These are phyloP conservation scores for Drosophila pseudoobscura DNA, from an alignment of 1,140 invertebrate species.

Conservation along the genomic window DNA sequence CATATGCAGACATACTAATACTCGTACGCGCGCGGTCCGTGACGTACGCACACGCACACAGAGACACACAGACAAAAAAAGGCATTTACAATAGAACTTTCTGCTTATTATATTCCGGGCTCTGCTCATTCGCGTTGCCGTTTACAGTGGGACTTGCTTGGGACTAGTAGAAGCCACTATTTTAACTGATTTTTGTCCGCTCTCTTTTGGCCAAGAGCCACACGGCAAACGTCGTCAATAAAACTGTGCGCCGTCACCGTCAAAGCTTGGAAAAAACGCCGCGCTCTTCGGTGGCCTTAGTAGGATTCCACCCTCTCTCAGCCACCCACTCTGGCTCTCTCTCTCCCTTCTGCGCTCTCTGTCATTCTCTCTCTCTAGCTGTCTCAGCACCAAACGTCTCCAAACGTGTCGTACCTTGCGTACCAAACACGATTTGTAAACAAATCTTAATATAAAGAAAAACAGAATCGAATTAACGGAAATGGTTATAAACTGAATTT, in stretches of 20 bases:
- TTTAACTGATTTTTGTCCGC: slow-evolving; percentile 42
- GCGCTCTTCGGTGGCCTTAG: slow-evolving; percentile 26
- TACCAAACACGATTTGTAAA: no score
- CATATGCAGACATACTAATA: slow-evolving; percentile 12
- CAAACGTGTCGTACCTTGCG: no score
- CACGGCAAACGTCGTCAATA: slow-evolving; percentile 56
- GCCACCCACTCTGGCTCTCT: no score
- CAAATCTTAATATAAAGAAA: no score
- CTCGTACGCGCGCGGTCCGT: slow-evolving; percentile 21
- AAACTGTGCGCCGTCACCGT: slow-evolving; percentile 41
- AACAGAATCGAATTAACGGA: no score
- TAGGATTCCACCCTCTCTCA: no score
- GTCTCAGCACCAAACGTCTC: no score
- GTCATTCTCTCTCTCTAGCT: no score
- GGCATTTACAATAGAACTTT: slow-evolving; percentile 16
- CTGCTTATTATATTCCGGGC: slow-evolving; percentile 23
- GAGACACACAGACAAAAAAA: slow-evolving; percentile 14
- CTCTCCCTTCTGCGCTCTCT: no score
- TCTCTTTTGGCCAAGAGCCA: slow-evolving; percentile 45
- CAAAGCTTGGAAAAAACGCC: slow-evolving; percentile 31
- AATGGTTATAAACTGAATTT: no score
- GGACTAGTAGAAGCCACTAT: slow-evolving; percentile 6
- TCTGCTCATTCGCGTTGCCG: slow-evolving; percentile 43
- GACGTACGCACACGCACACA: slow-evolving; percentile 41
- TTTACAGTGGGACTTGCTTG: slow-evolving; percentile 31